Evolutionary conservation across 2,113 vertebrate species (phyloP).

Genomic region (Galeopterus variegatus): DNA sequence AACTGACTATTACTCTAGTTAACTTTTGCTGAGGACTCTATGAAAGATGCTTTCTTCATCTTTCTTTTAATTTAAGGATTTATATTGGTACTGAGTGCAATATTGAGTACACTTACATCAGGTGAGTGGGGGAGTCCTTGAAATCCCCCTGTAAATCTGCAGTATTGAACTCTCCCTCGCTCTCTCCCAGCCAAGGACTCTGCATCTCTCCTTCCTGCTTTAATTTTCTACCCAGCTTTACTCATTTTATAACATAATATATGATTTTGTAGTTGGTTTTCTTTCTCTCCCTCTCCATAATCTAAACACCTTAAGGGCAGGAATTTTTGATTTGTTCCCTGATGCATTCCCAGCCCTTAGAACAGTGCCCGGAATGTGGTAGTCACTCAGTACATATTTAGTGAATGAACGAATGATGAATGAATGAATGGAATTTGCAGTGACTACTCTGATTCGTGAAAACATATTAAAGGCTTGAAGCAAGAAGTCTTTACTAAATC

Average conservation of each 20-base stretch:
- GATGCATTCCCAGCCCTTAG: neutral
- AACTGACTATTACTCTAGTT: neutral
- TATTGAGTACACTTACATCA: neutral
- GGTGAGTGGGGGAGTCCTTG: neutral
- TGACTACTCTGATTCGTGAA: neutral
- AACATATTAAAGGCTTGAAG: neutral
- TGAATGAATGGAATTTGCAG: neutral
- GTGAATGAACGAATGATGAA: neutral
- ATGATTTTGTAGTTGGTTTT: neutral
- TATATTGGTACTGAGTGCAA: neutral
- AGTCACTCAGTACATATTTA: neutral
- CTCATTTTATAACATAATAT: neutral
- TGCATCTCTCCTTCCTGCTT: neutral
- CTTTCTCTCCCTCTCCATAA: neutral
- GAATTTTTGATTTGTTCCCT: neutral
- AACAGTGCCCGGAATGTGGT: neutral
- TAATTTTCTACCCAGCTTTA: neutral
- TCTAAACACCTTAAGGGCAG: neutral
- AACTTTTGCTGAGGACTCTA: neutral
- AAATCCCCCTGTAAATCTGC: neutral
- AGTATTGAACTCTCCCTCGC: accelerated
- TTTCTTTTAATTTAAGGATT: neutral
- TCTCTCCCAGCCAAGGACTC: too few species aligned
- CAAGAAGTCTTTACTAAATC: neutral
- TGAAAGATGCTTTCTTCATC: neutral